Conservation (phyloP, 2,797 vertebrate species). For the Myoxocephalus aenaeus region DNA sequence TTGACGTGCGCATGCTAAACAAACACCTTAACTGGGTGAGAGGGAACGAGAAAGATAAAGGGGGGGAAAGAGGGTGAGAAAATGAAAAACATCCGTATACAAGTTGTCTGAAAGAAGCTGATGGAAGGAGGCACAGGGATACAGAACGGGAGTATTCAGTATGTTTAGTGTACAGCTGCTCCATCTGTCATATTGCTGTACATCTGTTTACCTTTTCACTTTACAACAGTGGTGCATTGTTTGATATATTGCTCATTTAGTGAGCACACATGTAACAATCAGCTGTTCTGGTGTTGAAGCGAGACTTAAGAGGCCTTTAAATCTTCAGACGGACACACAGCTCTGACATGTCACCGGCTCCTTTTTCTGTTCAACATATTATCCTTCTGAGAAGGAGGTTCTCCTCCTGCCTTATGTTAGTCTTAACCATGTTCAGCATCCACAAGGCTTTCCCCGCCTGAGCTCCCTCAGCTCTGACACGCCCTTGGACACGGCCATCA, state of each 20-base stretch:
- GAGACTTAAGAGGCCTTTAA: constrained; percentile 28
- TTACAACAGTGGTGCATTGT: constrained; percentile 4
- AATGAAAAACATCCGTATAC: neutral
- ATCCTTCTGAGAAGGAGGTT: neutral
- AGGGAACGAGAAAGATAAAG: constrained; percentile 34
- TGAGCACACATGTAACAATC: constrained; percentile 5
- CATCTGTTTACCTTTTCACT: constrained; percentile 27
- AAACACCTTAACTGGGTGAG: constrained; percentile 62
- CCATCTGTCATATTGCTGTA: constrained; percentile 28
- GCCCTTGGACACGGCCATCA: constrained; percentile 14
- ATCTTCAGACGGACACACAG: constrained; percentile 19
- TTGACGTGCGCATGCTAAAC: constrained; percentile 54
- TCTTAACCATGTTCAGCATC: constrained; percentile 25
- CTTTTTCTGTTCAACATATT: constrained; percentile 4
- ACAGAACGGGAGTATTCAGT: constrained; percentile 31
- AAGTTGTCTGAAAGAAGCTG: neutral
- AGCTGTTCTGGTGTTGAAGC: neutral
- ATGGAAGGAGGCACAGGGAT: constrained; percentile 7
- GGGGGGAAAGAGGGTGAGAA: constrained; percentile 7
- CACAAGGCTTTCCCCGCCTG: neutral
- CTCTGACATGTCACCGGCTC: constrained; percentile 14
- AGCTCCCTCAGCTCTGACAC: neutral
- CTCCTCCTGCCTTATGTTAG: neutral
- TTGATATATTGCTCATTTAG: constrained; percentile 23
- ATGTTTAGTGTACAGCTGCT: constrained; percentile 42